phyloP scores from a whole-genome alignment of 2,888 invertebrate species.

The Adineta ricciae region DNA sequence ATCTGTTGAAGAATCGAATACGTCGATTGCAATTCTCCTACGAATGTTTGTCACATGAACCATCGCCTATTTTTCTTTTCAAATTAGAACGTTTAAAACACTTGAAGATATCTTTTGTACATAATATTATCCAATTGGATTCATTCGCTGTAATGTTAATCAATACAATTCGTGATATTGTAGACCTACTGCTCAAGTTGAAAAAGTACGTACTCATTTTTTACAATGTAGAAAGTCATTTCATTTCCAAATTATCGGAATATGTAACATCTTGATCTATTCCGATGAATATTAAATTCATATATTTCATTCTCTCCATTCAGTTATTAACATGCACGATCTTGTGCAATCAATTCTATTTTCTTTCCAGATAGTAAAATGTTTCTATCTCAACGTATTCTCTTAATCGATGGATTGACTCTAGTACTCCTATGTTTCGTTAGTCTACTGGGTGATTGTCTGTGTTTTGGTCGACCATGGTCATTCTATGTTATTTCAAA shows the following conservation, averaged over 20 bases:
- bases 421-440: background rate
- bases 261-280: too few relatives aligned
- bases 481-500: background rate
- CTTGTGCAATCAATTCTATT: background rate
- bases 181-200: background rate
- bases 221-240: too few relatives aligned
- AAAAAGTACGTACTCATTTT: background rate
- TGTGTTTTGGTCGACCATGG: background rate
- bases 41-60: constrained; percentile 1
- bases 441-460: background rate
- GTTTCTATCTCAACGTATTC: background rate
- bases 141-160: background rate
- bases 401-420: background rate
- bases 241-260: too few relatives aligned
- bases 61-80: background rate
- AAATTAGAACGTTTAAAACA: background rate
- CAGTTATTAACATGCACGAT: too few relatives aligned
- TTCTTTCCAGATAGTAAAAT: background rate
- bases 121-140: background rate
- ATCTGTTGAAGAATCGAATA: background rate
- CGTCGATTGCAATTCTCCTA: background rate
- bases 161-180: background rate
- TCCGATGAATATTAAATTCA: too few relatives aligned
- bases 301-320: too few relatives aligned
- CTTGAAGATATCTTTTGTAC: background rate